A percentile compares a stretch with the other conserved stretches of the same genome.
Evolutionary conservation across 2,797 vertebrate genomes (phyloP).

Genomic region (Tachyglossus aculeatus): DNA sequence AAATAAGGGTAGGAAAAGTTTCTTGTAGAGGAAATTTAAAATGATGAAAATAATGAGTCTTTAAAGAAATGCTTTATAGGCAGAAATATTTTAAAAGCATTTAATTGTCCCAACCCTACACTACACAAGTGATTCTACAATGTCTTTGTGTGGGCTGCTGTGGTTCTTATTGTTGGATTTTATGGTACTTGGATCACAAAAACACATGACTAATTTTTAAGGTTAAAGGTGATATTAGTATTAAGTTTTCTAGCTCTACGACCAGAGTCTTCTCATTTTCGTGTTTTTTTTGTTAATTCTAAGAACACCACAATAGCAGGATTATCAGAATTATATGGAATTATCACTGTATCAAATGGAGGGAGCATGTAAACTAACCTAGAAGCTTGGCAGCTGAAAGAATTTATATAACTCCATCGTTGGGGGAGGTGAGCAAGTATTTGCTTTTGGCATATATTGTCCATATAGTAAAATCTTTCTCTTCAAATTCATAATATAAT

Average conservation of each 20-base stretch:
- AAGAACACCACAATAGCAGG: not conserved
- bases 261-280: not conserved
- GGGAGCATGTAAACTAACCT: not conserved
- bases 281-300: not conserved
- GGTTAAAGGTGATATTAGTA: not conserved
- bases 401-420: not conserved
- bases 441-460: not conserved
- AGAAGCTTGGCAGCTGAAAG: not conserved
- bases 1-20: no score
- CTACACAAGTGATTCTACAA: no score
- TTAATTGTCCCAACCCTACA: no score
- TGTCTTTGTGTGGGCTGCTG: no score
- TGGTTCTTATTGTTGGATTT: no score
- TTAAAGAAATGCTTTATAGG: no score
- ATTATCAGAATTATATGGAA: not conserved
- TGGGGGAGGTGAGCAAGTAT: not conserved
- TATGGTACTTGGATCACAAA: no score
- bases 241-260: not conserved
- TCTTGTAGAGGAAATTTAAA: no score
- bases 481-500: no score
- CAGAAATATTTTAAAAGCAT: no score
- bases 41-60: no score
- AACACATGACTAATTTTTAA: constrained; percentile 8
- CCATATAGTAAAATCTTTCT: no score
- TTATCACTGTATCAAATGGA: not conserved